These are phyloP conservation scores for Cremastobaeus sp. DNA, from an alignment of 2,888 invertebrate genomes.

Conservation along the genomic window DNA sequence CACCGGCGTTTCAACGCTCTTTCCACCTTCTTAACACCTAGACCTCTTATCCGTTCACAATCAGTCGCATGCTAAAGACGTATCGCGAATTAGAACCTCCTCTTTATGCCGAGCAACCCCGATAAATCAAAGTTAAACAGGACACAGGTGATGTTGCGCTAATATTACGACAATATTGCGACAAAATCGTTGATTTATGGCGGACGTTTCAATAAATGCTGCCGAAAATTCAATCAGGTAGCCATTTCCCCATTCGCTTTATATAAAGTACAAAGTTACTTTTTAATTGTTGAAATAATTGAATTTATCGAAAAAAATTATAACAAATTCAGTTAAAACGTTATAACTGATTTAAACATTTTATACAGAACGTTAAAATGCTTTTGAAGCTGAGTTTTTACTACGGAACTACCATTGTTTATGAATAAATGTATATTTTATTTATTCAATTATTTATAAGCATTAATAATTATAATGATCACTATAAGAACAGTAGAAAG, in stretches of 20 bases:
- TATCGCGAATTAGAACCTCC: conserved; percentile 24
- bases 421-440: no score
- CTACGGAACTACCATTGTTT: no score
- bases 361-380: no score
- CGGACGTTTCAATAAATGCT: background rate
- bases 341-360: no score
- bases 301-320: background rate
- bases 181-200: conserved; percentile 40
- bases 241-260: no score
- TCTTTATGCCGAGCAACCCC: background rate
- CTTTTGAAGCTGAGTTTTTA: no score
- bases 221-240: background rate
- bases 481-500: no score
- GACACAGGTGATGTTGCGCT: conserved; percentile 41
- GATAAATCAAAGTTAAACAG: conserved; percentile 43
- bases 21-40: conserved; percentile 42
- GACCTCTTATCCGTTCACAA: conserved; percentile 32
- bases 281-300: background rate
- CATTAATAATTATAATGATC: no score
- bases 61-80: conserved; percentile 10
- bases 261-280: no score
- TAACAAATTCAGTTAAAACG: no score
- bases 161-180: conserved; percentile 41
- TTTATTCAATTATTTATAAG: no score
- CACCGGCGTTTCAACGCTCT: conserved; percentile 27